phyloP scores from a whole-genome alignment of 2,888 invertebrate genomes.

The Adela reaumurella region DNA sequence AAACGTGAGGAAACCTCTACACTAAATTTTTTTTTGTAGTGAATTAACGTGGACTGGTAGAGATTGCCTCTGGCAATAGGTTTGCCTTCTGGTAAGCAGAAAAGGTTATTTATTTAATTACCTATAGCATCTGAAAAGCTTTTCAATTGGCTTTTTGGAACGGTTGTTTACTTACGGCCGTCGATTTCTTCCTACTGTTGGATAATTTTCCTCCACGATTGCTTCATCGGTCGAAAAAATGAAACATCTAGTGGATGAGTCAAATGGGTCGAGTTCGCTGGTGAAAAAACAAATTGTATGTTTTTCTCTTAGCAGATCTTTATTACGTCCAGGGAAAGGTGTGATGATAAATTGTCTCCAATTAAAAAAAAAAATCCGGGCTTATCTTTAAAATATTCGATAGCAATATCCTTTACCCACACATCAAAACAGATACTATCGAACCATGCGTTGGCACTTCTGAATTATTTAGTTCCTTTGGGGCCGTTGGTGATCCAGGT shows the following conservation, averaged over 20 bases:
- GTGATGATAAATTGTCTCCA: slow-evolving; percentile 26
- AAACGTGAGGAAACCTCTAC: too few relatives aligned
- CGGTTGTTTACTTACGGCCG: slow-evolving; percentile 7
- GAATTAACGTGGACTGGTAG: too few relatives aligned
- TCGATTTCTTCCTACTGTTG: slow-evolving; percentile 13
- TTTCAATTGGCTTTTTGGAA: slow-evolving; percentile 13
- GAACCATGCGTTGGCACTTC: slow-evolving; percentile 26
- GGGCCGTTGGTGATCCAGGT: slow-evolving; percentile 30
- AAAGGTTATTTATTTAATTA: too few relatives aligned
- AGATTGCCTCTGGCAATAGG: too few relatives aligned
- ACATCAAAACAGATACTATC: slow-evolving; percentile 21
- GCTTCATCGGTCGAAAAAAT: slow-evolving; percentile 20
- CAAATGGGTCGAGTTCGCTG: slow-evolving; percentile 21
- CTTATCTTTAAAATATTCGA: slow-evolving; percentile 15
- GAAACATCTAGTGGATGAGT: slow-evolving; percentile 24
- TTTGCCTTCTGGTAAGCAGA: too few relatives aligned
- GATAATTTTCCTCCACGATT: slow-evolving; percentile 16
- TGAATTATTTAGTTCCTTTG: slow-evolving; percentile 21
- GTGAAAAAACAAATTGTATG: slow-evolving; percentile 24
- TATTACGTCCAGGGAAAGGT: slow-evolving; percentile 18
- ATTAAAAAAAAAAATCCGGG: slow-evolving; percentile 21
- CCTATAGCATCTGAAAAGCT: too few relatives aligned
- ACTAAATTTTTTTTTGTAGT: too few relatives aligned
- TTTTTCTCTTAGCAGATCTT: slow-evolving; percentile 19
- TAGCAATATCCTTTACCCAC: slow-evolving; percentile 17